Evolutionary conservation across 2,888 invertebrate genomes (phyloP).

Genomic region (Lithophane semibrunnea): DNA sequence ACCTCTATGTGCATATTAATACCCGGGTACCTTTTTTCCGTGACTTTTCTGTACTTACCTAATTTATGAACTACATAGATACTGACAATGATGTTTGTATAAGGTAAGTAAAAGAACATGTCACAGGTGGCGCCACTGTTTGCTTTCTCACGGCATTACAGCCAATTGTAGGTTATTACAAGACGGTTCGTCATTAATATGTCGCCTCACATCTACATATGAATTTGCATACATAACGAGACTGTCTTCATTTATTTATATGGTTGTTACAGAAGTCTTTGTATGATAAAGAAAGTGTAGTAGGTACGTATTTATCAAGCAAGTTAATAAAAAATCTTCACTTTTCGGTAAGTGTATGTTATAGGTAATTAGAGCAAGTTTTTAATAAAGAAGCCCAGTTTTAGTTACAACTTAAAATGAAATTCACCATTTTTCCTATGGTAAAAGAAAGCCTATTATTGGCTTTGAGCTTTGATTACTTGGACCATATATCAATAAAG

Average conservation of each 20-base stretch:
- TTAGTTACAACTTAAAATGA: not conserved
- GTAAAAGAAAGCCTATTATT: not conserved
- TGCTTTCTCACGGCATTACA: conserved; percentile 34
- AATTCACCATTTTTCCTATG: not conserved
- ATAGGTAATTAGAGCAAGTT: not conserved
- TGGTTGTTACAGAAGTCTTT: not conserved
- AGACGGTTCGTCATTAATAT: conserved; percentile 15
- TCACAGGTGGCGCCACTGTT: conserved; percentile 22
- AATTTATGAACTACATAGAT: not conserved
- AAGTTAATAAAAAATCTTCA: not conserved
- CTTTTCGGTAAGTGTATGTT: not conserved
- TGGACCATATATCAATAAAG: too few species aligned
- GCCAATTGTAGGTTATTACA: conserved; percentile 1
- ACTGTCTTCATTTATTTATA: conserved; percentile 6
- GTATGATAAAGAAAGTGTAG: not conserved
- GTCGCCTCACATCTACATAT: too few species aligned
- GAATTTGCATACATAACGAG: conserved; percentile 26
- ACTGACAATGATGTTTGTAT: not conserved
- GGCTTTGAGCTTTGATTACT: not conserved
- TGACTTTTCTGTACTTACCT: not conserved
- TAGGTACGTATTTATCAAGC: not conserved
- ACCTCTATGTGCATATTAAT: not conserved
- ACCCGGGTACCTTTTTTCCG: not conserved
- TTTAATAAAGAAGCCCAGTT: not conserved
- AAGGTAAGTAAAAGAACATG: not conserved